Base-by-base conservation (phyloP, 2,113 vertebrate genomes). In the Seriola aureovittata region DNA sequence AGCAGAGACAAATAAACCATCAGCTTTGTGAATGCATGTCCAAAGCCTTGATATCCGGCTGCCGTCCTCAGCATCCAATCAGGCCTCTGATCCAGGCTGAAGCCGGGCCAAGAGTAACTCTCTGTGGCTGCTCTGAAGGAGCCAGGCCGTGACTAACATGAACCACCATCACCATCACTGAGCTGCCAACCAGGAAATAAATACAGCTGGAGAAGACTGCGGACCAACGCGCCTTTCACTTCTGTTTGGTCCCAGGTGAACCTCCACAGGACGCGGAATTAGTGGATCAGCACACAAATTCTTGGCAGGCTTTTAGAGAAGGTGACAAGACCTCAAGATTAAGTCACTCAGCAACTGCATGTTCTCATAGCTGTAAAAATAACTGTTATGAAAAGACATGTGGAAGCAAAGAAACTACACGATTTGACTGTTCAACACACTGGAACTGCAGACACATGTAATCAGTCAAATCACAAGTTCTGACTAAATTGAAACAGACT, bases 121-220 rank as follows among this genome's bases (percentile, higher is more conserved):
- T 64, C 79, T 71, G 70, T 29, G 84, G 83, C 82, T 57, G 78
- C 75, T 82, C 69, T 81, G 77, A 78, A 72, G 83, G 67, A 87
- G 82, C 78, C 36, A 69, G 71, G 89, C 90, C 72, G 71, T 92
- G 91, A 93, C 93, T 93, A 92, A 94, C 76, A 81, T 4, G 79
- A 93, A 93, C 77, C 88, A 86, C 64, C 69, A 48, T 85, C 80
- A 74, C 75, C 78, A 58, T 76, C 72, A 40, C 80, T 71, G 63
- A 70, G 73, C 91, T 89, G 85, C 80, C 85, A 87, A 83, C 75
- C 89, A 88, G 89, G 79, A 91, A 89, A 80, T 88, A 87, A 88
- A 88, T 76, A 73, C 81, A 84, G 82, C 82, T 87, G 84, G 85
- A 84, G 77, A 72, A 70, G 79, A 71, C 19, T 13, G 66, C 32